phyloP scores from a whole-genome alignment of 1,140 invertebrate genomes.

The Atopsyche davidsoni region DNA sequence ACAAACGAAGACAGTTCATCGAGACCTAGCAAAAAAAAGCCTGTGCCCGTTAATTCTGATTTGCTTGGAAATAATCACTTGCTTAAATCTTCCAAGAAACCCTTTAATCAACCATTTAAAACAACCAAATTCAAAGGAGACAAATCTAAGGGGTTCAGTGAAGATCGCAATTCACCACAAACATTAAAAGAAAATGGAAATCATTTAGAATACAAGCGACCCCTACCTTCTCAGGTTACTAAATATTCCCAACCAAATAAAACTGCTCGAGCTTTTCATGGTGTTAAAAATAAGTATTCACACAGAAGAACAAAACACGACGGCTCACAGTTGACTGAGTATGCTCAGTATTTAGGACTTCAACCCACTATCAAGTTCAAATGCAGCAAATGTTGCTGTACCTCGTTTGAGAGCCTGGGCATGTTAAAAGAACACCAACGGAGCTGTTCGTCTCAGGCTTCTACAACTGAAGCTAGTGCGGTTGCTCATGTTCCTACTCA shows the following conservation, averaged over 20 bases:
- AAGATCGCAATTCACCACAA: not conserved
- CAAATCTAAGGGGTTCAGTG: not conserved
- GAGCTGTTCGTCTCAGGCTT: slow-evolving; percentile 47
- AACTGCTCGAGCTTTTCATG: too few species aligned
- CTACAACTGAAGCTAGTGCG: slow-evolving; percentile 35
- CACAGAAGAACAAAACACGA: slow-evolving; percentile 10
- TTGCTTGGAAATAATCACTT: too few species aligned
- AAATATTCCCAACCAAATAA: too few species aligned
- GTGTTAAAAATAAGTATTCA: not conserved
- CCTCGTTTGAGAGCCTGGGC: slow-evolving; percentile 53
- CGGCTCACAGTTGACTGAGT: slow-evolving; percentile 42
- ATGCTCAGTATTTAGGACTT: slow-evolving; percentile 62
- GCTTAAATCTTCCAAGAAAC: too few species aligned
- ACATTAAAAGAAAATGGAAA: slow-evolving; percentile 1
- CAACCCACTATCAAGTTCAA: slow-evolving; percentile 58
- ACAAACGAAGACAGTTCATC: too few species aligned
- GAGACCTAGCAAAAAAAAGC: too few species aligned
- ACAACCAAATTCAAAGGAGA: not conserved
- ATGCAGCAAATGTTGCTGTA: slow-evolving; percentile 58
- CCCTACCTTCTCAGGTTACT: too few species aligned
- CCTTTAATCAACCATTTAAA: too few species aligned
- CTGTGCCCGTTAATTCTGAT: too few species aligned
- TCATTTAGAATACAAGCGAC: not conserved
- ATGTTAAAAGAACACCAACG: slow-evolving; percentile 57
- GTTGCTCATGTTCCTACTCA: slow-evolving; percentile 28